Percentiles rank a stretch among this genome's conserved stretches.
Evolutionary conservation across 2,113 vertebrate genomes (phyloP).

Genomic region (Serilophus lunatus): DNA sequence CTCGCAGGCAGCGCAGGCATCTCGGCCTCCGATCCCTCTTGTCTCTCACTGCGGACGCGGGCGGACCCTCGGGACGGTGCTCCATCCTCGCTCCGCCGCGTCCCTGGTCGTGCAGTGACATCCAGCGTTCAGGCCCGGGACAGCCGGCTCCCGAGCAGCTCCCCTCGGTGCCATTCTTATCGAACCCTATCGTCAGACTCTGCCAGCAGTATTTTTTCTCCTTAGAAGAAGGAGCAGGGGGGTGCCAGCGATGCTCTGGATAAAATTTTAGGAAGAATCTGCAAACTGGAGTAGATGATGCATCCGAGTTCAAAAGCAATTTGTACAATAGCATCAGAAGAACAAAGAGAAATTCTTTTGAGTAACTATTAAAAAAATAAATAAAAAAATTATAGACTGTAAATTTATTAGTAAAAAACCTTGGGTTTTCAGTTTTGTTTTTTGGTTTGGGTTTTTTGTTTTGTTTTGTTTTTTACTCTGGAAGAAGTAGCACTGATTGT

Average conservation of each 20-base stretch:
- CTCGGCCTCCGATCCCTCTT: fast-evolving
- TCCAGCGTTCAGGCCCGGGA: slow-evolving; percentile 70
- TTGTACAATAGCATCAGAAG: no score
- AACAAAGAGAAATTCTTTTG: background rate
- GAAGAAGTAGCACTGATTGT: background rate
- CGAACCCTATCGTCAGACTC: fast-evolving
- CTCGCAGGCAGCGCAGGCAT: background rate
- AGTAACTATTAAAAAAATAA: background rate
- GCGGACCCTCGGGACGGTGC: background rate
- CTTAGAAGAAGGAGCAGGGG: no score
- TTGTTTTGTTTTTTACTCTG: background rate
- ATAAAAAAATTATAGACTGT: background rate
- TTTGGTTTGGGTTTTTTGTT: background rate
- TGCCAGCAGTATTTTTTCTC: fast-evolving
- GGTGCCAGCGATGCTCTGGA: fast-evolving
- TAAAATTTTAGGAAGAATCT: background rate
- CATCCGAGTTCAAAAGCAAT: fast-evolving
- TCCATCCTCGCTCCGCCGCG: background rate
- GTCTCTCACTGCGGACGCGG: background rate
- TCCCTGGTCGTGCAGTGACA: slow-evolving; percentile 84
- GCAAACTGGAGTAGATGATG: fast-evolving
- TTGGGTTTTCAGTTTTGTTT: background rate
- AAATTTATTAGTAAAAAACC: background rate
- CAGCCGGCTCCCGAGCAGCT: fast-evolving
- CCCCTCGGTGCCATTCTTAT: fast-evolving